Evolutionary conservation across 1,140 invertebrate genomes (phyloP), one percentile per base, ranked within the genome.

Genomic region (Eufriesea mexicana): DNA sequence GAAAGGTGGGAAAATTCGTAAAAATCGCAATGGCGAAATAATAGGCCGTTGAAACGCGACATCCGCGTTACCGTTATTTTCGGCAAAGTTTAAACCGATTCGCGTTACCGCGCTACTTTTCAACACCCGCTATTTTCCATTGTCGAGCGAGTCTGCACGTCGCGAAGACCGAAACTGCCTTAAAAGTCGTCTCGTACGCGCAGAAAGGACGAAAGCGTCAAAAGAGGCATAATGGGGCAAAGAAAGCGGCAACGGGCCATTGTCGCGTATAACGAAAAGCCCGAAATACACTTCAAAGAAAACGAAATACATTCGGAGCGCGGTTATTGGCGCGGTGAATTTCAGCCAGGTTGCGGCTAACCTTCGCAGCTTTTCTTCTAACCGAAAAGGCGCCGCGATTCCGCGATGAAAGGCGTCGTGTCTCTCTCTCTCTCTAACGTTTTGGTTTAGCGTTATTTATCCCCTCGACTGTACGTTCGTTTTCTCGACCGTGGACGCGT

Each of bases 211-310:
- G 68, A 55, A 20, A n/a, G 25, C 68, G 68, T 79, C 47, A 42
- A 18, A 35, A 4, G 6, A 25, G 64, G 68, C 49, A 80, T 80
- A 80, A 80, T 80, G 23, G 70, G 35, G n/a, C 59, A 74, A 80
- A 64, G 59, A 74, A 80, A 64, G 70, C 55, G 47, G 78, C n/a
- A 42, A 42, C 68, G 59, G 18, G 70, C 42, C 70, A 74, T 80
- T 80, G 79, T 80, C 28, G 79, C 57, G 55, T 57, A 45, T 71
- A 79, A 79, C 77, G 77, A 71, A 71, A 79, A 71, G 77, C 66
- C 64, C 66, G 77, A 61, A 79, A 79, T 79, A 71, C 54, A 57
- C 47, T 80, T 64, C 59, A 55, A 80, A 80, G 78, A 55, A 73
- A 72, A 55, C 79, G 71, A 66, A 35, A 74, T 25, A 55, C n/a